These are phyloP conservation scores for Brotula barbata DNA, from an alignment of 2,797 vertebrate genomes.

Conservation along the genomic window DNA sequence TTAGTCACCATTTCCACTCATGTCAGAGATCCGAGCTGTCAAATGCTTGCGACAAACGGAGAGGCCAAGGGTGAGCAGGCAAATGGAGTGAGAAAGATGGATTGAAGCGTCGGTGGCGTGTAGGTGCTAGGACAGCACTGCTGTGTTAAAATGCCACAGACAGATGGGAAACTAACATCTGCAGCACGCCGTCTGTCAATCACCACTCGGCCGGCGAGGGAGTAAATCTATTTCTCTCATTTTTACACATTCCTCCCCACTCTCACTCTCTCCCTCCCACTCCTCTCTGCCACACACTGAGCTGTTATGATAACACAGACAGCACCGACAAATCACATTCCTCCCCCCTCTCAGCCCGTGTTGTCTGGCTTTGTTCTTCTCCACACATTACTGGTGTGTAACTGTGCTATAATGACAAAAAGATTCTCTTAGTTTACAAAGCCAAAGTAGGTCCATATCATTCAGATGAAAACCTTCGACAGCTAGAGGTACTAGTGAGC, in stretches of 20 bases:
- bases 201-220: slow-evolving; percentile 16
- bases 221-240: slow-evolving; percentile 40
- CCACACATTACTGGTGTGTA: slow-evolving; percentile 15
- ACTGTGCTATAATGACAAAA: slow-evolving; percentile 17
- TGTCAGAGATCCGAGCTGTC: slow-evolving; percentile 24
- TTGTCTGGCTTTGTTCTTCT: slow-evolving; percentile 33
- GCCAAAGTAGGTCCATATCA: background rate
- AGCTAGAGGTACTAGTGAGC: background rate
- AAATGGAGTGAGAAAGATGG: slow-evolving; percentile 18
- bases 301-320: slow-evolving; percentile 70
- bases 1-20: slow-evolving; percentile 21
- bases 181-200: slow-evolving; percentile 53
- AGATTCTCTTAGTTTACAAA: background rate
- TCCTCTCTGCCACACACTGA: slow-evolving; percentile 28
- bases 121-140: slow-evolving; percentile 39
- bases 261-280: slow-evolving; percentile 12
- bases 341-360: slow-evolving; percentile 29
- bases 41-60: slow-evolving; percentile 4
- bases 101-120: slow-evolving; percentile 28
- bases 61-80: slow-evolving; percentile 2
- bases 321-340: slow-evolving; percentile 31
- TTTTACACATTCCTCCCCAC: slow-evolving; percentile 50
- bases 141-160: slow-evolving; percentile 47
- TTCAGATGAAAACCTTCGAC: background rate
- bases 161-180: slow-evolving; percentile 50